These are phyloP conservation scores for Lutraria rhynchaena DNA, from an alignment of 1,140 invertebrate genomes.

Conservation along the genomic window DNA sequence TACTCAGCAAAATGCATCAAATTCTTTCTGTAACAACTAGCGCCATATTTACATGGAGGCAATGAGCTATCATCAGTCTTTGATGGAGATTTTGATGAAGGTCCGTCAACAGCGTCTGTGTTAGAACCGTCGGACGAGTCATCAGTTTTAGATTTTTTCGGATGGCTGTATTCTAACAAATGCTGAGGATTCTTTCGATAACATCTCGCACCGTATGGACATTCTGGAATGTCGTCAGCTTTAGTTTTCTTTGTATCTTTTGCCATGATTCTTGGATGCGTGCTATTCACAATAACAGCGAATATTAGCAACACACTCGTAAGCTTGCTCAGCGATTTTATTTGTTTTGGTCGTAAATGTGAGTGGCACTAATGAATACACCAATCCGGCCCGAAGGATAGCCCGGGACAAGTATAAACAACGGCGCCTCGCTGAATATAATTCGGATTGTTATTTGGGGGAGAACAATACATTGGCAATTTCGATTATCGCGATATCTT, in stretches of 20 bases:
- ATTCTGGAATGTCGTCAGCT: conserved; percentile 46
- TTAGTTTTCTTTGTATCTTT: conserved; percentile 59
- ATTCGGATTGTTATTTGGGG: too few species aligned
- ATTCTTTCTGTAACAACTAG: conserved; percentile 72
- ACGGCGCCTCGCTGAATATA: too few species aligned
- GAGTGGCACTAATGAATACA: too few species aligned
- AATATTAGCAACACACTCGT: neutral
- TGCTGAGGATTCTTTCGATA: conserved; percentile 69
- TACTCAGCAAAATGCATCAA: conserved; percentile 72
- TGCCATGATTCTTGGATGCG: conserved; percentile 18
- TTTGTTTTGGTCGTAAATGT: conserved; percentile 21
- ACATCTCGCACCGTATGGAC: conserved; percentile 66
- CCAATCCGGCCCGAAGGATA: too few species aligned
- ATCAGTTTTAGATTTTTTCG: conserved; percentile 45
- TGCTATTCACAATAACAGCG: neutral
- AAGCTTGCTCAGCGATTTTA: conserved; percentile 33
- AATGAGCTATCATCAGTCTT: conserved; percentile 42
- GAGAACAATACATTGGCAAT: too few species aligned
- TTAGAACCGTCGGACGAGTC: neutral
- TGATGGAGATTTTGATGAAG: neutral
- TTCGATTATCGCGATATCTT: too few species aligned
- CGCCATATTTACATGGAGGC: conserved; percentile 71
- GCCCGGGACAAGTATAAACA: too few species aligned
- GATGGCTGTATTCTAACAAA: conserved; percentile 62
- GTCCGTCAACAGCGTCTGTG: conserved; percentile 1